Percentiles rank a stretch among this genome's conserved stretches.
Conservation (phyloP, 2,797 vertebrate species). For the Nasua narica region DNA sequence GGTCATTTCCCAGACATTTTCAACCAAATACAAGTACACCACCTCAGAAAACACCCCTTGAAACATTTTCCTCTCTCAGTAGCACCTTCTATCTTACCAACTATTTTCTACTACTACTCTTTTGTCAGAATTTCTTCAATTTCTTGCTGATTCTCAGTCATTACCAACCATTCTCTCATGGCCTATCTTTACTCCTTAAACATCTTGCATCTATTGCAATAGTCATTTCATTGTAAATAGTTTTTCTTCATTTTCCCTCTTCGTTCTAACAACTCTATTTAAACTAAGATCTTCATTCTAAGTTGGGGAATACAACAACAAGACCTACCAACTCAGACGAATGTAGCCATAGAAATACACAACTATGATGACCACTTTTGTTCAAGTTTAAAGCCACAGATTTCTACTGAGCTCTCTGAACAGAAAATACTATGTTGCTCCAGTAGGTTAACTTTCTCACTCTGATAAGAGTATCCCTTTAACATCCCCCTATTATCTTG, state of each 20-base stretch:
- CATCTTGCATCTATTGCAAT: no score
- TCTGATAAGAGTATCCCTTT: background rate
- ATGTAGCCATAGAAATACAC: background rate
- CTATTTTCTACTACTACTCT: background rate
- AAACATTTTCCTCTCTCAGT: background rate
- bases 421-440: fast-evolving
- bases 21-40: background rate
- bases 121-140: background rate
- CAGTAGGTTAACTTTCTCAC: background rate
- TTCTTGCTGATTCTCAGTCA: background rate
- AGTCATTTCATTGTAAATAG: background rate
- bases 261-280: background rate
- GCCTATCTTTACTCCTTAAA: background rate
- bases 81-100: background rate
- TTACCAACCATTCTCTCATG: background rate
- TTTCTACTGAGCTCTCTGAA: background rate
- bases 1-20: background rate
- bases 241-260: background rate
- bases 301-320: background rate
- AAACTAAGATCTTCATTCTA: background rate
- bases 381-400: background rate
- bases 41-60: background rate
- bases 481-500: background rate
- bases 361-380: background rate
- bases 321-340: background rate